Evolutionary conservation across 2,113 vertebrate species (phyloP), one percentile per base, ranked within the genome.

Genomic region (Platysteira castanea): DNA sequence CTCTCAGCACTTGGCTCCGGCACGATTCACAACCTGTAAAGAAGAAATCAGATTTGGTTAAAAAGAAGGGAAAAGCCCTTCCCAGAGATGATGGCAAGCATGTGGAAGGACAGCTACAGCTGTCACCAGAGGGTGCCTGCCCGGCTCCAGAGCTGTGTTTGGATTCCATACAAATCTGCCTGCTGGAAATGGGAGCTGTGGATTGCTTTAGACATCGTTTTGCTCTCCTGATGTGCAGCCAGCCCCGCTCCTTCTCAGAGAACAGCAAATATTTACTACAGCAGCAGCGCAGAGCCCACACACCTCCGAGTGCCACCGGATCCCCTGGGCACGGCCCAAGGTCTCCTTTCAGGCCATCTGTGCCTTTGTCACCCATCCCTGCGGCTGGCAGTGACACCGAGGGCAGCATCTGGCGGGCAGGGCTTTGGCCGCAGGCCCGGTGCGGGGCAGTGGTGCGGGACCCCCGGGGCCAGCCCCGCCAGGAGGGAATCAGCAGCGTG

Each of bases 1-100:
- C 75, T 93, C 77, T 91, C 90, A 92, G 76, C 3, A 1, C 78
- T 93, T n/a, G 1, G 47, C 76, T 89, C 5, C 1, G 85, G 67
- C 69, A 78, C 88, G 18, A 33, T 46, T 86, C 85, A 89, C 82
- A 88, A 84, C 52, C 97, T 97, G 94, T 59, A 79, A 95, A 70
- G 76, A 73, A 89, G 35, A 92, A 79, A 95, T 28, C 10, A 70
- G 49, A 59, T 78, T 84, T 47, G 80, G 59, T 93, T 77, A 86
- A 80, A 90, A 83, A 31, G n/a, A 35, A 46, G 86, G 57, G 13
- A 22, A 42, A 69, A 50, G 14, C 2, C 42, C 59, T 86, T 82
- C 35, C 47, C 15, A 52, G 63, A 65, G 75, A 67, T 9, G 41
- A 75, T 17, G 37, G 81, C 17, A 46, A 76, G 44, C 0, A 2